Conservation (phyloP, 1,140 invertebrate genomes). For the Agrilus planipennis region DNA sequence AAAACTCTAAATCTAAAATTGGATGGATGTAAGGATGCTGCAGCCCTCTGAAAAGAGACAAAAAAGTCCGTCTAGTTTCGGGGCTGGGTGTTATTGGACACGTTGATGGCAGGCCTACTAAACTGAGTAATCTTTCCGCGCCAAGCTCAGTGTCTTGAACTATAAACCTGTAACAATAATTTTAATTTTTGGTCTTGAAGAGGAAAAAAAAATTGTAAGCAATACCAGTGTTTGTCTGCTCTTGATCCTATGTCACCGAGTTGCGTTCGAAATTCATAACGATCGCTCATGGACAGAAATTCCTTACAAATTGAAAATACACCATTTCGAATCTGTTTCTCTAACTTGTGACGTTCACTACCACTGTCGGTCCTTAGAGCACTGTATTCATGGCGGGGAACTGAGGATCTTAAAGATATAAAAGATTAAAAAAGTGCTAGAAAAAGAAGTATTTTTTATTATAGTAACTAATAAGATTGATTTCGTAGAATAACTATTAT, state of each 20-base stretch:
- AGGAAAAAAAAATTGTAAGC: constrained; percentile 8
- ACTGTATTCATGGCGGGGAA: constrained; percentile 54
- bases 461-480: too few species aligned
- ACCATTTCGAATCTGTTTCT: constrained; percentile 48
- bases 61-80: constrained; percentile 49
- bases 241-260: constrained; percentile 70
- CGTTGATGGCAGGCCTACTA: constrained; percentile 52
- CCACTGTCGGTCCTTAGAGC: constrained; percentile 46
- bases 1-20: constrained; percentile 65
- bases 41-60: constrained; percentile 71
- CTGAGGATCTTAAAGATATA: constrained; percentile 26
- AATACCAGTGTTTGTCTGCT: constrained; percentile 71
- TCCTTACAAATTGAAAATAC: constrained; percentile 50
- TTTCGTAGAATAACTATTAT: too few species aligned
- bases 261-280: constrained; percentile 65
- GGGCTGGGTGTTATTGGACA: constrained; percentile 38
- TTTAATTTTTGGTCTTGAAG: neutral
- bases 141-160: constrained; percentile 67
- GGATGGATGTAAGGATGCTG: constrained; percentile 90
- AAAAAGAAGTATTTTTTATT: too few species aligned
- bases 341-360: constrained; percentile 49
- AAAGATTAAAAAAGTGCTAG: too few species aligned
- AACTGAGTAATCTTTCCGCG: constrained; percentile 70
- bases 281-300: constrained; percentile 48
- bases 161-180: constrained; percentile 43